phyloP scores from a whole-genome alignment of 2,797 vertebrate genomes.

The Pipistrellus pipistrellus region DNA sequence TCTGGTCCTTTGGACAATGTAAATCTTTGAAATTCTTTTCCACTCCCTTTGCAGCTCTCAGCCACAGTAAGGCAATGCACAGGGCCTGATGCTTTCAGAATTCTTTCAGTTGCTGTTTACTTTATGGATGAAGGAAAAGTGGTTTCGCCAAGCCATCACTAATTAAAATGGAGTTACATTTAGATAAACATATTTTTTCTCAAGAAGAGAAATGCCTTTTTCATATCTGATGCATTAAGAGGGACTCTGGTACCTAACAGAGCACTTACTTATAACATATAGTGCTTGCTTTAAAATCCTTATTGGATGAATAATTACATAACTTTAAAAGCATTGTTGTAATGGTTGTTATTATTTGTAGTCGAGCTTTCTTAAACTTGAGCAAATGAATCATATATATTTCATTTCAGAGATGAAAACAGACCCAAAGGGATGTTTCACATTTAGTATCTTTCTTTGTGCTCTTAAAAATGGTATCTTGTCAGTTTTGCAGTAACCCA shows the following conservation, averaged over 20 bases:
- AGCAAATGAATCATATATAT: background rate
- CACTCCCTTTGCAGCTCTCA: background rate
- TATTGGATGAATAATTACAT: background rate
- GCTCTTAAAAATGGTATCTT: background rate
- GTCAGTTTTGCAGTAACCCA: background rate
- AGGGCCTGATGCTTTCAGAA: background rate
- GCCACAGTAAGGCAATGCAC: background rate
- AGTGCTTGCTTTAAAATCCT: slow-evolving; percentile 37
- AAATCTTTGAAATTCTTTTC: background rate
- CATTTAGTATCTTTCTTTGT: background rate
- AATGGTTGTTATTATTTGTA: background rate
- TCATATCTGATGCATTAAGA: slow-evolving; percentile 13
- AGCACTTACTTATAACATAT: background rate
- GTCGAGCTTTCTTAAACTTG: background rate
- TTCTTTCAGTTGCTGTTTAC: background rate
- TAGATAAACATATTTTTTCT: background rate
- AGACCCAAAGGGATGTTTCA: background rate
- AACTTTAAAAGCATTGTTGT: background rate
- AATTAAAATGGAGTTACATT: background rate
- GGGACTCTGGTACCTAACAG: background rate
- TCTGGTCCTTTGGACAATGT: background rate
- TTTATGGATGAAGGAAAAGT: background rate
- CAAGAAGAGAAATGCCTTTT: background rate
- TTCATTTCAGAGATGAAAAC: slow-evolving; percentile 27
- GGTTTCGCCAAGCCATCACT: background rate